Evolutionary conservation across 1,140 invertebrate species (phyloP).

Genomic region (Drosophila subobscura): DNA sequence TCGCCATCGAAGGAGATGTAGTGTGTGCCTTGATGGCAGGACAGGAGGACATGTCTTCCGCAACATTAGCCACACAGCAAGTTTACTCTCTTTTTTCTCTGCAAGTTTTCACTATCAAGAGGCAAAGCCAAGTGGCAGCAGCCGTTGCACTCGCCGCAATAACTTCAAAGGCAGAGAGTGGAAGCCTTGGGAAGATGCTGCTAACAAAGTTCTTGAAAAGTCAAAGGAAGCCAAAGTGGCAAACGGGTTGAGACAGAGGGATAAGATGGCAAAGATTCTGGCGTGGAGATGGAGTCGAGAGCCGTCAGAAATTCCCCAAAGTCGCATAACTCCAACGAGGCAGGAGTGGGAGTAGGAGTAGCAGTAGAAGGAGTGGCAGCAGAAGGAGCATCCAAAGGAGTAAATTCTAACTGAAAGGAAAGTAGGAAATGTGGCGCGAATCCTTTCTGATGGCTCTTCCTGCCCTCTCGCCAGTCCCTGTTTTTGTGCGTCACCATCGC

Average conservation of each 20-base stretch:
- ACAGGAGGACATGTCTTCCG: conserved; percentile 48
- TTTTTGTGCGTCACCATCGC: conserved; percentile 55
- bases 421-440: conserved; percentile 65
- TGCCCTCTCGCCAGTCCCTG: conserved; percentile 1
- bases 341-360: conserved; percentile 14
- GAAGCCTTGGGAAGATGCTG: conserved; percentile 26
- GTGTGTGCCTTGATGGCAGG: conserved; percentile 11
- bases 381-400: conserved; percentile 48
- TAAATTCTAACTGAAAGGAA: conserved; percentile 62
- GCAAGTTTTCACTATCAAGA: conserved; percentile 73
- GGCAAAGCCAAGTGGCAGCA: conserved; percentile 23
- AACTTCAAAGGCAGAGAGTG: conserved; percentile 46
- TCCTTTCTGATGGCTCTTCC: conserved; percentile 49
- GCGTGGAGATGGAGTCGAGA: conserved; percentile 32
- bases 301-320: conserved; percentile 70
- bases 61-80: conserved; percentile 71
- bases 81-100: conserved; percentile 19
- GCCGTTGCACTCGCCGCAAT: conserved; percentile 53
- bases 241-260: conserved; percentile 40
- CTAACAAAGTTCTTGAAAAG: conserved; percentile 55
- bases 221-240: conserved; percentile 68
- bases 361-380: conserved; percentile 2
- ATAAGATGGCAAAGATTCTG: conserved; percentile 12
- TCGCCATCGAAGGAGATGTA: conserved; percentile 13
- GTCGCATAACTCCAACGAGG: conserved; percentile 73